Base-by-base conservation (phyloP, 2,888 invertebrate genomes). In the Phortica okadai region DNA sequence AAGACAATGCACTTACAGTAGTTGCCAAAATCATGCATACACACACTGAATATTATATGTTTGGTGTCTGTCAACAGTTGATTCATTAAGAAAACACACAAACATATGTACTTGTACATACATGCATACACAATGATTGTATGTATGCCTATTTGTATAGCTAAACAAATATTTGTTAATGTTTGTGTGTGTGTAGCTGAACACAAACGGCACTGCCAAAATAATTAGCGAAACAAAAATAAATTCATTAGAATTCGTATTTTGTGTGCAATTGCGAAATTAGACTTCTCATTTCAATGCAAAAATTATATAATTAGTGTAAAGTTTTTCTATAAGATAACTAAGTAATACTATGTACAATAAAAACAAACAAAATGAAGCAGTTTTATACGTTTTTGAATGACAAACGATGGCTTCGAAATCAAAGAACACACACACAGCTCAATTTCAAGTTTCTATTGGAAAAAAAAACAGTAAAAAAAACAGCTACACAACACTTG, bases 171-270 rank as follows among this genome's bases (percentile, higher is more conserved):
- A 16, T 62, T 16, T 62, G 21, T 21, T 16, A 21, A 62, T 21
- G 10, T 62, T 62, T 62, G 25, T 25, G 16, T 21, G 16, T 21
- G 21, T 62, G 6, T 62, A 62, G 25, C 62, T 21, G 10, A 62
- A 62, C 1, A 62, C 16, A 62, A 62, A 59, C 4, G 59, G 21
- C 21, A 59, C 59, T 59, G 59, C 59, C n/a, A 16, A 59, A 59
- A 16, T 59, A 59, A 59, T 16, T 59, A 59, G 59, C 59, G n/a
- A n/a, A 59, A 59, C 2, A 10, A 59, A 59, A 50, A 50, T 2
- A 50, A 50, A 50, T 6, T 50, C 50, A 8, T 50, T 50, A 8
- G 50, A 50, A 50, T 8, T 50, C 14, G 50, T 50, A 50, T 50
- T 50, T 50, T 14, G 50, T 50, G 50, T 50, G 50, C 50, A 50